Base-by-base conservation (phyloP, 2,888 invertebrate genomes). In the Diarsia dahlii region DNA sequence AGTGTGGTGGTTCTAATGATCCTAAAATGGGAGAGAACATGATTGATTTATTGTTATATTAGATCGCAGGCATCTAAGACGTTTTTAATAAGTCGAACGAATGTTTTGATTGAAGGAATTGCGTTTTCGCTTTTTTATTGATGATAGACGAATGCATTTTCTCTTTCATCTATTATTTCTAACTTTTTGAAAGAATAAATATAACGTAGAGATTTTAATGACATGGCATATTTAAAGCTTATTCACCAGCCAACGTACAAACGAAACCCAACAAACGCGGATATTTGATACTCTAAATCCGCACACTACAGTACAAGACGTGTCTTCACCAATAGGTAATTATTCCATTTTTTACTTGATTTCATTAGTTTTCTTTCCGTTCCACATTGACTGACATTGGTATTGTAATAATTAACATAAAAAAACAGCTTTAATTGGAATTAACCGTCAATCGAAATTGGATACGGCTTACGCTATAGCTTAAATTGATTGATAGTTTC, bases 251-350 rank as follows among this genome's bases (percentile, higher is more conserved):
- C 12, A 50, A 64, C 78, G 66, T 80, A 87, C 78, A 79, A 79
- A 81, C 56, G 90, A 94, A 94, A 89, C 92, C 92, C 13, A 73
- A 90, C 86, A 88, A 90, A 88, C 64, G 76, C 82, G 80, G 92
- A 89, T 84, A 93, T 89, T 84, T 89, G 91, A 93, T 93, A 92
- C 89, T 82, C 84, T 84, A 91, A 91, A 92, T 89, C 90, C 89
- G 78, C 78, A 81, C 80, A 89, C 88, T 87, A 87, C 81, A 87
- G 84, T 87, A 80, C 84, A 23, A 45, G 67, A n/a, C n/a, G n/a
- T 82, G 87, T 82, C 82, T 88, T 79, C 80, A 78, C 72, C 78
- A 80, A 87, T 81, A 76, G 78, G 84, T 90, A 90, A 90, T 89
- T 89, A 87, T 87, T 87, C 86, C 10, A 74, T 77, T 86, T 87